Base-by-base conservation (phyloP, 2,888 invertebrate species). In the Chymomyza procnemis region DNA sequence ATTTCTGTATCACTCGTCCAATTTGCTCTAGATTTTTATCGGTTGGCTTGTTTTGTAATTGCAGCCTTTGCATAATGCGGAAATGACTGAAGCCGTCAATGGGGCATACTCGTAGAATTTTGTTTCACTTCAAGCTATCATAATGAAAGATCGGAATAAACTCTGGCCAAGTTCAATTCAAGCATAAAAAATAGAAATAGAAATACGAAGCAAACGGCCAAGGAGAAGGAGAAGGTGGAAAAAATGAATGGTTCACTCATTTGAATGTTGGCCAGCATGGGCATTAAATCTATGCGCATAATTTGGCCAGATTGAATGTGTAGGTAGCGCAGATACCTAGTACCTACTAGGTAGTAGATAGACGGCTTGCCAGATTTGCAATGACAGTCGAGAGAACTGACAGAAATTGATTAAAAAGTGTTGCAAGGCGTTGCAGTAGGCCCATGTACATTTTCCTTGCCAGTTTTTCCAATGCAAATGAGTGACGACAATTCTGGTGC, bases 371-470 rank as follows among this genome's bases (percentile, higher is more conserved):
- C 84, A 69, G 73, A 81, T 84, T 73, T 69, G 61, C 64, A 34
- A 81, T 81, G 81, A 84, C 81, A 86, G 79, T 64, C 72, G 69
- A 12, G 12, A 41, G 34, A 9, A 86, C 87, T 82, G 81, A 82
- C 81, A 82, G 87, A 79, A 84, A 86, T 82, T 86, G 81, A 81
- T 81, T 81, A 85, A 81, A 81, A 73, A 73, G 60, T 58, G 22
- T 47, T 22, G 16, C 67, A 72, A 76, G 76, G 69, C 80, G 77
- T 60, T 71, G 60, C 73, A 19, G 59, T 61, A 41, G 67, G 34
- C 12, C 16, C 54, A 73, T 59, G 55, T 59, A 52, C 61, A 67
- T 69, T 71, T 70, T 57, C 55, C 66, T 50, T 50, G 14, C 19
- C 54, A 54, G 54, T 77, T 62, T 73, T 70, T 71, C 52, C 84